Evolutionary conservation across 2,797 vertebrate species (phyloP).

Genomic region (Taeniopygia guttata): DNA sequence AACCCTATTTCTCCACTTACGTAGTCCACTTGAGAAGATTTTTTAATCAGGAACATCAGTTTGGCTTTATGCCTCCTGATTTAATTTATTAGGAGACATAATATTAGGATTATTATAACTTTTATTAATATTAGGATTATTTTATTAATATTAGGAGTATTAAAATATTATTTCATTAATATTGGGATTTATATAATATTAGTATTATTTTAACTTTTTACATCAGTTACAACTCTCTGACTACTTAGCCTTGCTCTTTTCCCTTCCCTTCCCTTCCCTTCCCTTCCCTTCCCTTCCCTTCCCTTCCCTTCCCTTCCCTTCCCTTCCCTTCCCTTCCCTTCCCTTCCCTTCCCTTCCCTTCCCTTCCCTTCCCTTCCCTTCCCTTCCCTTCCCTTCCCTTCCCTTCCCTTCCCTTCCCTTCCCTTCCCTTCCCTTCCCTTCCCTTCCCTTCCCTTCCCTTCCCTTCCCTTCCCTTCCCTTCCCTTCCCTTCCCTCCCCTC

Average conservation of each 20-base stretch:
- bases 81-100: neutral
- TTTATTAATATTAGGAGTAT: neutral
- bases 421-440: neutral
- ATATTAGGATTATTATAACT: neutral
- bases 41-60: neutral
- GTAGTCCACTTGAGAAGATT: neutral
- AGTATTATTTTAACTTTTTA: neutral
- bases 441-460: neutral
- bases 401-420: too few species aligned
- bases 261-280: too few species aligned
- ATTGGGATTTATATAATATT: neutral
- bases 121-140: neutral
- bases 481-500: rapidly evolving
- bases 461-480: neutral
- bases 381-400: too few species aligned
- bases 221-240: neutral
- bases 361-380: too few species aligned
- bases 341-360: too few species aligned
- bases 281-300: too few species aligned
- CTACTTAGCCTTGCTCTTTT: neutral
- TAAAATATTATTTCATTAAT: neutral
- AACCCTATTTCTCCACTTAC: neutral
- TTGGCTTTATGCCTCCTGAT: neutral
- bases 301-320: too few species aligned
- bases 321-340: too few species aligned